Evolutionary conservation across 2,888 invertebrate species (phyloP).

Genomic region (Eilema griseolum): DNA sequence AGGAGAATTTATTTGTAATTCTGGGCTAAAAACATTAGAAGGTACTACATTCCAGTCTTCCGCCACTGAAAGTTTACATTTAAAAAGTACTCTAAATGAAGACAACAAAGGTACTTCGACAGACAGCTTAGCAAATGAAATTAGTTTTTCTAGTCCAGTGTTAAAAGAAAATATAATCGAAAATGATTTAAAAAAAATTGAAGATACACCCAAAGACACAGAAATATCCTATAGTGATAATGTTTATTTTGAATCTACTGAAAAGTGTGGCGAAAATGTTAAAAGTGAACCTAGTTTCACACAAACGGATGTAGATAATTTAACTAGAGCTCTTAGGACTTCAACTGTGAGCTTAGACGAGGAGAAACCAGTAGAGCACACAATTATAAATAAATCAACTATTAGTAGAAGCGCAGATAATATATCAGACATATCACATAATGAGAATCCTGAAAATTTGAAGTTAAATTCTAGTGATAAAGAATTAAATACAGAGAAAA

Average conservation of each 20-base stretch:
- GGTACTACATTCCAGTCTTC: constrained; percentile 56
- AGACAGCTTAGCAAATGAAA: constrained; percentile 47
- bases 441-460: constrained; percentile 40
- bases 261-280: constrained; percentile 26
- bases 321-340: constrained; percentile 57
- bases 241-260: constrained; percentile 25
- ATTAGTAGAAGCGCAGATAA: constrained; percentile 78
- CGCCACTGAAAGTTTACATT: constrained; percentile 59
- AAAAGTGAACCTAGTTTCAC: constrained; percentile 16
- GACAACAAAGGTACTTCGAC: constrained; percentile 21
- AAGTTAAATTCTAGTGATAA: constrained; percentile 55
- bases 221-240: constrained; percentile 27
- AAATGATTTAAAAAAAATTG: constrained; percentile 36
- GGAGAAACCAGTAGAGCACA: constrained; percentile 46
- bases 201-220: constrained; percentile 50
- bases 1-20: constrained; percentile 65
- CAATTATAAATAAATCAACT: constrained; percentile 55
- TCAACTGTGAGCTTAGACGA: constrained; percentile 75
- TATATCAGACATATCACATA: constrained; percentile 56
- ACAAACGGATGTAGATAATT: constrained; percentile 28
- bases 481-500: constrained; percentile 68
- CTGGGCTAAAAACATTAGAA: constrained; percentile 65
- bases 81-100: constrained; percentile 46
- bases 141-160: constrained; percentile 53
- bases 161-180: constrained; percentile 54